Evolutionary conservation across 2,888 invertebrate genomes (phyloP).

Genomic region (Noctua pronuba): DNA sequence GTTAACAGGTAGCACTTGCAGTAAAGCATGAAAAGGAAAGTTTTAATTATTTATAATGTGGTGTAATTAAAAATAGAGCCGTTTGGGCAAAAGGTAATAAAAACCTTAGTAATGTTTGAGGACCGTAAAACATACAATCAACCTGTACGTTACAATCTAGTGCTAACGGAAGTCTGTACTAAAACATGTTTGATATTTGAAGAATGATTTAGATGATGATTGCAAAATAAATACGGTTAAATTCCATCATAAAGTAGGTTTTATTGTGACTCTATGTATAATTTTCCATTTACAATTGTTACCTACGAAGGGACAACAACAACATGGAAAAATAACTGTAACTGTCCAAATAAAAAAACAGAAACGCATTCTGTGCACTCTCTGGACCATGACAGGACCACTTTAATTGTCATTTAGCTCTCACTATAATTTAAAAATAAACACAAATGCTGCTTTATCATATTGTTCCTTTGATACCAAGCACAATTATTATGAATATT

Average conservation of each 20-base stretch:
- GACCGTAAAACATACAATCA: constrained; percentile 16
- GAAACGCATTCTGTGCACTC: constrained; percentile 32
- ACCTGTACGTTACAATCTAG: constrained; percentile 30
- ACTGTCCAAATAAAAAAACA: constrained; percentile 33
- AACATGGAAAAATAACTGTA: constrained; percentile 11
- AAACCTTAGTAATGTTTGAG: constrained; percentile 20
- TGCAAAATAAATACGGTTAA: constrained; percentile 40
- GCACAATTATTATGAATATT: constrained; percentile 10
- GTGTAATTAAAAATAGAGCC: background rate
- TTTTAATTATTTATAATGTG: background rate
- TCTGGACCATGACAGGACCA: constrained; percentile 44
- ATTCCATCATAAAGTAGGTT: constrained; percentile 6
- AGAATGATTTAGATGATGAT: constrained; percentile 47
- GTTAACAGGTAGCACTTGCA: constrained; percentile 4
- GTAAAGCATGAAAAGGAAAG: constrained; percentile 9
- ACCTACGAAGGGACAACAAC: background rate
- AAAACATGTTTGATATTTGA: constrained; percentile 45
- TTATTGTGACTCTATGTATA: constrained; percentile 19
- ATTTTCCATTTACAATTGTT: constrained; percentile 31
- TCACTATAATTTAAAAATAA: constrained; percentile 17
- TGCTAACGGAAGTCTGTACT: constrained; percentile 37
- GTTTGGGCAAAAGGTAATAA: constrained; percentile 15
- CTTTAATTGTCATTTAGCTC: constrained; percentile 40
- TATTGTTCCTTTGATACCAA: constrained; percentile 1
- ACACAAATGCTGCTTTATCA: constrained; percentile 10